These are phyloP conservation scores for Archaeoteleia sp. DNA, from an alignment of 2,888 invertebrate genomes.

Conservation along the genomic window DNA sequence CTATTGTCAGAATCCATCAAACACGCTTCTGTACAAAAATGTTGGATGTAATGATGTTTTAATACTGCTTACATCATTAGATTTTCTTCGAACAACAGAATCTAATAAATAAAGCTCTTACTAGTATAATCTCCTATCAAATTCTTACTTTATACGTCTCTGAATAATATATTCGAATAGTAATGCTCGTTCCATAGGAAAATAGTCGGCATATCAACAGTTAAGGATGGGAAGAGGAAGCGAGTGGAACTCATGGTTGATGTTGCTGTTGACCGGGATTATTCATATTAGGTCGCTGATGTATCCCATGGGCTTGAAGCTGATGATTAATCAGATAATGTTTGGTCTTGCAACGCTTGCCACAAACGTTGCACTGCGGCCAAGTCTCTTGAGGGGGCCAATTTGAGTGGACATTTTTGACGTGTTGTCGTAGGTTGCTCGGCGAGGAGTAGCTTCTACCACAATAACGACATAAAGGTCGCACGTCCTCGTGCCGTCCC, in stretches of 20 bases:
- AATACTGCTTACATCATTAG: no score
- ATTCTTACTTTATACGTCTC: no score
- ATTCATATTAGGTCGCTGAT: slow-evolving; percentile 79
- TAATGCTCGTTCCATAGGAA: background rate
- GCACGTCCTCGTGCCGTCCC: slow-evolving; percentile 72
- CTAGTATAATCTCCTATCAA: no score
- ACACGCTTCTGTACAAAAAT: slow-evolving; percentile 12
- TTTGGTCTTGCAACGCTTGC: slow-evolving; percentile 85
- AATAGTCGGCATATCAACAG: slow-evolving; percentile 1
- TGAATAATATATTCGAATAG: no score
- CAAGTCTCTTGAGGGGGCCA: slow-evolving; percentile 82
- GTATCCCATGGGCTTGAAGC: slow-evolving; percentile 84
- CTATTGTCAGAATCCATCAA: slow-evolving; percentile 37
- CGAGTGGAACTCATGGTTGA: slow-evolving; percentile 63
- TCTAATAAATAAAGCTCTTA: no score
- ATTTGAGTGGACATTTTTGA: slow-evolving; percentile 85
- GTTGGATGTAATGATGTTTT: no score
- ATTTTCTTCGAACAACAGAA: background rate
- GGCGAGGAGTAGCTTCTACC: slow-evolving; percentile 84
- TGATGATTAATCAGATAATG: slow-evolving; percentile 86
- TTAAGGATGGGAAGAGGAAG: slow-evolving; percentile 29
- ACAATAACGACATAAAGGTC: slow-evolving; percentile 83
- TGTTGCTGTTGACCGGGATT: slow-evolving; percentile 63
- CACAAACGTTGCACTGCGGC: slow-evolving; percentile 84
- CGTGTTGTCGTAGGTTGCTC: slow-evolving; percentile 85